A percentile compares a stretch with the other conserved stretches of the same genome.
Conservation (phyloP, 2,113 vertebrate species). For the Myrmophylax atrothorax region DNA sequence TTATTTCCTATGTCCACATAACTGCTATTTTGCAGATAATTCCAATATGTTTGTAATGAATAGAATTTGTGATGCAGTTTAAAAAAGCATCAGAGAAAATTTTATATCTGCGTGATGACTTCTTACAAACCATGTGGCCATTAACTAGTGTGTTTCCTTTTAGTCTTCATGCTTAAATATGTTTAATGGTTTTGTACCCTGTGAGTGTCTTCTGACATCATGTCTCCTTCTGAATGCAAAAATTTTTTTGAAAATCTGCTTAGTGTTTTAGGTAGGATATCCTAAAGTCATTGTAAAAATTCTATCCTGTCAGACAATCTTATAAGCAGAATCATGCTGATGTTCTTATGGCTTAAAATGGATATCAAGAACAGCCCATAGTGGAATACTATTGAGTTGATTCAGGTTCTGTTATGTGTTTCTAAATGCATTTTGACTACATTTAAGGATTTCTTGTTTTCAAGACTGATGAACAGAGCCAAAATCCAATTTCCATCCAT, state of each 20-base stretch:
- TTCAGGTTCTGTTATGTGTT: background rate
- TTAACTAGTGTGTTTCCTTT: background rate
- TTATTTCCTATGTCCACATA: background rate
- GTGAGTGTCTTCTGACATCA: background rate
- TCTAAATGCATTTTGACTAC: background rate
- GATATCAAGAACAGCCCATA: background rate
- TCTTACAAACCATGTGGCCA: background rate
- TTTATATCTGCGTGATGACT: background rate
- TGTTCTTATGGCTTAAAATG: background rate
- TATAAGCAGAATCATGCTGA: background rate
- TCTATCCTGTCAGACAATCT: background rate
- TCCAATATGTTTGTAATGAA: background rate
- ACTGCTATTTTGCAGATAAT: background rate
- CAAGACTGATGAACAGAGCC: background rate
- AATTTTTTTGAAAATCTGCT: background rate
- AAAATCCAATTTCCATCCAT: background rate
- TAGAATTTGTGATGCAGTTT: background rate
- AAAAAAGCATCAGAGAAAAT: background rate
- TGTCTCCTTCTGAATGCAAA: background rate
- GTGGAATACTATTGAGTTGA: background rate
- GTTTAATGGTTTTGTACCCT: background rate
- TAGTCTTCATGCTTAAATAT: background rate
- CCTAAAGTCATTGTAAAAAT: background rate
- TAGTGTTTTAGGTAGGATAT: background rate
- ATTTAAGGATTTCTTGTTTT: conserved; percentile 31